A percentile compares a stretch with the other conserved stretches of the same genome.
These are phyloP conservation scores for Drosophila sp. DNA, from an alignment of 1,140 invertebrate genomes.

Conservation along the genomic window DNA sequence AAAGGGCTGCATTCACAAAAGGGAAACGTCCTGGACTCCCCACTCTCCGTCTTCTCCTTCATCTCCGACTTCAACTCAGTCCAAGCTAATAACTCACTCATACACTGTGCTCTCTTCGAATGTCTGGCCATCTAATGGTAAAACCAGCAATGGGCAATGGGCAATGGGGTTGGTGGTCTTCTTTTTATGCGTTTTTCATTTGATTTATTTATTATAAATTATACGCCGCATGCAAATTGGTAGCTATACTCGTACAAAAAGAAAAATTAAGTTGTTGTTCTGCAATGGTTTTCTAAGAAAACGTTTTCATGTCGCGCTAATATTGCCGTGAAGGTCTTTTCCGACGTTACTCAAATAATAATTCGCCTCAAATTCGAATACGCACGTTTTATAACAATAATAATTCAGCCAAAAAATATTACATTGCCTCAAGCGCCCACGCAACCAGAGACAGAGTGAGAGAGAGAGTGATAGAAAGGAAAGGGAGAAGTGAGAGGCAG, in stretches of 20 bases:
- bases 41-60: too few species aligned
- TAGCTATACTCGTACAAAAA: conserved; percentile 29
- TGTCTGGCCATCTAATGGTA: conserved; percentile 40
- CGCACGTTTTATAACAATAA: conserved; percentile 74
- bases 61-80: background rate
- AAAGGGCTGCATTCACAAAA: conserved; percentile 51
- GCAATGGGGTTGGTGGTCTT: conserved; percentile 51
- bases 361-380: conserved; percentile 78
- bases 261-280: conserved; percentile 69
- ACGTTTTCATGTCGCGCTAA: conserved; percentile 35
- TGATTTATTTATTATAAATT: conserved; percentile 73
- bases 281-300: conserved; percentile 54
- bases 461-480: too few species aligned
- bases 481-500: background rate
- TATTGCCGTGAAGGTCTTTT: conserved; percentile 37
- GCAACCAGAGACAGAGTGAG: conserved; percentile 7
- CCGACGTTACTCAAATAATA: conserved; percentile 64
- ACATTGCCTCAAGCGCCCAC: conserved; percentile 45
- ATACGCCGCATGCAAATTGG: conserved; percentile 73
- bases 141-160: conserved; percentile 25
- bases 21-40: background rate
- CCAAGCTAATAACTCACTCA: conserved; percentile 48
- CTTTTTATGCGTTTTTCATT: conserved; percentile 75
- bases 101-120: conserved; percentile 7
- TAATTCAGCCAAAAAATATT: conserved; percentile 54